Percentiles rank a stretch among this genome's conserved stretches.
These are phyloP conservation scores for Mugil cephalus DNA, from an alignment of 2,113 vertebrate genomes.

Conservation along the genomic window DNA sequence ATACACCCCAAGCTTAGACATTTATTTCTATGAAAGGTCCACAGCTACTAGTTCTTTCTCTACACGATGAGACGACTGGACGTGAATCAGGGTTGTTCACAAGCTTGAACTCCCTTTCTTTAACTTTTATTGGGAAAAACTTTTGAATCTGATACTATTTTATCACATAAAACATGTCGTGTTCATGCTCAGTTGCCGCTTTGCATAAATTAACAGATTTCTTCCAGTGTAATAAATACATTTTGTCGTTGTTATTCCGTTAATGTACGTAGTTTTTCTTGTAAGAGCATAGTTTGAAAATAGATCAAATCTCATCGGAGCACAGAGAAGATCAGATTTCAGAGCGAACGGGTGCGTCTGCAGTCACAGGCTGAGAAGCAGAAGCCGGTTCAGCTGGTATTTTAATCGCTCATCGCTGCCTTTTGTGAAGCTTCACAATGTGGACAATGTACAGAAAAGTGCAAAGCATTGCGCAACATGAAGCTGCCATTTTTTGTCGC, in stretches of 20 bases:
- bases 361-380: constrained; percentile 5
- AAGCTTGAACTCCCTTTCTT: too few relatives aligned
- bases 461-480: neutral
- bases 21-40: neutral
- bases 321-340: constrained; percentile 59
- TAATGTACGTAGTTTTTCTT: too few relatives aligned
- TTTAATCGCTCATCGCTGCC: constrained; percentile 36
- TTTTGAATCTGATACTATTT: too few relatives aligned
- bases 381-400: constrained; percentile 65
- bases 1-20: neutral
- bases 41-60: neutral
- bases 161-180: too few relatives aligned
- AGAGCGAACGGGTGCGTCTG: constrained; percentile 19
- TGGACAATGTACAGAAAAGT: constrained; percentile 11
- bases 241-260: too few relatives aligned
- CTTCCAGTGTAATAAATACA: too few relatives aligned
- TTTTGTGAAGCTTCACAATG: constrained; percentile 39
- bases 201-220: too few relatives aligned
- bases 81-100: too few relatives aligned
- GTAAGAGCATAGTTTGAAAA: constrained; percentile 24
- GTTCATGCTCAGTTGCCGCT: too few relatives aligned
- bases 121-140: too few relatives aligned
- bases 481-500: neutral
- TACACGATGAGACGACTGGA: too few relatives aligned
- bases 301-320: constrained; percentile 16